Conservation (phyloP, 35 echinoderm and acorn worm species). For the Lytechinus pictus region DNA sequence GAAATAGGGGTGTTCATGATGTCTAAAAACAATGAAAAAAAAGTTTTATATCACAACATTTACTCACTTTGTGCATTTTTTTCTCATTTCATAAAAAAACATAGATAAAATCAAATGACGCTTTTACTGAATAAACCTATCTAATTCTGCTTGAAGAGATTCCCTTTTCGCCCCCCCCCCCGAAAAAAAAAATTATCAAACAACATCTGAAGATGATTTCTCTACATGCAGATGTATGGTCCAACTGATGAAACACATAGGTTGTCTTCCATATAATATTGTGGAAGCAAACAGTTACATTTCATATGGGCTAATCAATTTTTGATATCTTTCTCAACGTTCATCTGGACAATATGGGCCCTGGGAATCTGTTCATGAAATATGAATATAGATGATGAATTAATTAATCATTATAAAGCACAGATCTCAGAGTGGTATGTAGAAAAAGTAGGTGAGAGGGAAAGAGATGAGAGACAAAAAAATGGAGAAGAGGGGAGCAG, state of each 20-base stretch:
- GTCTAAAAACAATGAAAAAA: too few relatives aligned
- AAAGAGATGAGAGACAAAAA: background rate
- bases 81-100: too few relatives aligned
- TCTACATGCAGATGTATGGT: background rate
- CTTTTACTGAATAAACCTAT: too few relatives aligned
- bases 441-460: background rate
- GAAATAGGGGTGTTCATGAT: too few relatives aligned
- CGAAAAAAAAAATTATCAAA: too few relatives aligned
- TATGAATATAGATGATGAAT: background rate
- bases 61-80: too few relatives aligned
- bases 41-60: too few relatives aligned
- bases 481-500: background rate
- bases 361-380: background rate
- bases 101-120: too few relatives aligned
- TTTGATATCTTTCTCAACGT: background rate
- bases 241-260: background rate
- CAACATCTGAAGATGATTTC: background rate
- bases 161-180: too few relatives aligned
- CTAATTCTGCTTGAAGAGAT: too few relatives aligned
- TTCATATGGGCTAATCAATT: background rate
- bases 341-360: background rate
- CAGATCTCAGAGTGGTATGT: background rate
- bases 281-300: background rate
- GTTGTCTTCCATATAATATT: too few relatives aligned
- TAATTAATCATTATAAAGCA: background rate